Evolutionary conservation across 2,113 vertebrate species (phyloP).

Genomic region (Oxyruncus cristatus): DNA sequence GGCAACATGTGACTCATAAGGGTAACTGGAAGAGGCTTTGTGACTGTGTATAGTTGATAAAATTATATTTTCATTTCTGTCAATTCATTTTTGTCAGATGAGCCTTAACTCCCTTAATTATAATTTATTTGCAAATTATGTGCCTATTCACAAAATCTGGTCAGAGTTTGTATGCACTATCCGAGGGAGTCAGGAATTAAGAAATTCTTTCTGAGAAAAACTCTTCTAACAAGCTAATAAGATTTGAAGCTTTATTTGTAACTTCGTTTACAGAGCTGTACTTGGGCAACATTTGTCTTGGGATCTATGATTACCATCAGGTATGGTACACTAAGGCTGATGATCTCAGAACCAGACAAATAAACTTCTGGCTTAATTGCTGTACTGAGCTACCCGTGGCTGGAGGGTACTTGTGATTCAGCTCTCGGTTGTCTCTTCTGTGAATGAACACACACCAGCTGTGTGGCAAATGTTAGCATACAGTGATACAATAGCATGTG

Average conservation of each 20-base stretch:
- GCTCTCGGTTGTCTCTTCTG: neutral
- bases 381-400: accelerated
- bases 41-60: constrained; percentile 23
- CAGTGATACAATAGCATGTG: neutral
- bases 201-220: neutral
- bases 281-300: neutral
- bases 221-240: neutral
- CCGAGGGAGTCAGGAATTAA: neutral
- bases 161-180: neutral
- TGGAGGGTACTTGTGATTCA: constrained; percentile 4
- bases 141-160: neutral
- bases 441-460: neutral
- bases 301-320: neutral
- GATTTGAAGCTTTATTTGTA: neutral
- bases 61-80: constrained; percentile 40
- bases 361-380: neutral
- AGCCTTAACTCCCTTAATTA: neutral
- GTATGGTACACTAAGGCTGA: neutral
- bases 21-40: constrained; percentile 35
- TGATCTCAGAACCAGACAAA: constrained; percentile 1
- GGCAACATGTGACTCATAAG: constrained; percentile 57
- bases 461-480: neutral
- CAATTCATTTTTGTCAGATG: constrained; percentile 10
- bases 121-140: neutral
- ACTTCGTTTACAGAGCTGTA: neutral